A percentile compares a stretch with the other conserved stretches of the same genome.
These are phyloP conservation scores for Thera britannica DNA, from an alignment of 2,888 invertebrate genomes.

Conservation along the genomic window DNA sequence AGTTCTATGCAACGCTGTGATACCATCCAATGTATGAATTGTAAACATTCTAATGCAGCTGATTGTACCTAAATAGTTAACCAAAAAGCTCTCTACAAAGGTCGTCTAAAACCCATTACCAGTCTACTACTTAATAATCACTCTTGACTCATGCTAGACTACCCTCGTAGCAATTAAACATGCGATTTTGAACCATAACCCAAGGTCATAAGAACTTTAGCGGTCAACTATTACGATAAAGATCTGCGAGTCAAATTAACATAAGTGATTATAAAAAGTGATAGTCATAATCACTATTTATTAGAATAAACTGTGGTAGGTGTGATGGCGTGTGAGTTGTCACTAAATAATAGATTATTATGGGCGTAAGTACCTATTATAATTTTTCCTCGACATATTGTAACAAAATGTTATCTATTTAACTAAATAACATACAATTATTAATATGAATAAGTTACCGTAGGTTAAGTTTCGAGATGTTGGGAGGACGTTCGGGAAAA, in stretches of 20 bases:
- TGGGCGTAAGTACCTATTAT: not conserved
- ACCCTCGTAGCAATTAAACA: slow-evolving; percentile 3
- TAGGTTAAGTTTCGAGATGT: no score
- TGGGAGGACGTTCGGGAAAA: no score
- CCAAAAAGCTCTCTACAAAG: slow-evolving; percentile 28
- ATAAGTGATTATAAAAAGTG: slow-evolving; percentile 15
- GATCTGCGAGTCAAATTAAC: slow-evolving; percentile 23
- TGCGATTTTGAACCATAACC: slow-evolving; percentile 25
- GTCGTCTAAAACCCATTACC: slow-evolving; percentile 26
- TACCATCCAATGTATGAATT: no score
- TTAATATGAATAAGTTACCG: no score
- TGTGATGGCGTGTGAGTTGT: not conserved
- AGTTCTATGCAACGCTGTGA: no score
- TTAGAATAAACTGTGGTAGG: not conserved
- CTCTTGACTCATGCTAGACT: slow-evolving; percentile 35
- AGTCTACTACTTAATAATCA: slow-evolving; percentile 34
- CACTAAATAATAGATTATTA: not conserved
- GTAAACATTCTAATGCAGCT: no score
- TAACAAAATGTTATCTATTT: not conserved
- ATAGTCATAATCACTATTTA: slow-evolving; percentile 9
- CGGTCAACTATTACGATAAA: slow-evolving; percentile 11
- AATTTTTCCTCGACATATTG: not conserved
- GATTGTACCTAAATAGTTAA: not conserved
- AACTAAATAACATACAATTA: no score
- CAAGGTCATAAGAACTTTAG: slow-evolving; percentile 14